Base-by-base conservation (phyloP, 2,888 invertebrate genomes). In the Smittia aterrima region DNA sequence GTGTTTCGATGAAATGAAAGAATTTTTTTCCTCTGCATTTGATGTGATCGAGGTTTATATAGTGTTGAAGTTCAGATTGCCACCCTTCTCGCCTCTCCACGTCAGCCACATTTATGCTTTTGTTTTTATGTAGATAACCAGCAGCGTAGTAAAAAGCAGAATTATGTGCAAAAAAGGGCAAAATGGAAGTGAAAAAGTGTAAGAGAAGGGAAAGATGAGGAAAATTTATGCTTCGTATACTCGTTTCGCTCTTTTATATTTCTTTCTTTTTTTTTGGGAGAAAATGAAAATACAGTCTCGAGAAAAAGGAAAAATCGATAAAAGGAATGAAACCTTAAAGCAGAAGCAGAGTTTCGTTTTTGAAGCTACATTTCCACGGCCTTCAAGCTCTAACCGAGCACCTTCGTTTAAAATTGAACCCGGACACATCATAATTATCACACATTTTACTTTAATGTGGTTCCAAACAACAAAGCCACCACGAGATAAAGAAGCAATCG, bases 151-250 rank as follows among this genome's bases (percentile, higher is more conserved):
- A 54, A 70, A 70, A 54, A 41, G 27, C 20, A 54, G 53, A 70
- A 70, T 70, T 70, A 70, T 70, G 70, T 70, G 70, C 68, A 70
- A 70, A 70, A 70, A 70, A 70, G 58, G 58, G 20, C 20, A 58
- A 20, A 58, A 20, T 18, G 20, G 20, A 58, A 58, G 58, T 20
- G 58, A 58, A 18, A 58, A 58, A 58, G 58, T 58, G 58, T 58
- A 58, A 58, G 22, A 20, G 58, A 9, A 58, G 58, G 20, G 16
- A 47, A 16, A 22, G 67, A 7, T 47, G 40, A 41, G 68, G 54
- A 54, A 68, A 68, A 53, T 47, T 68, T 68, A 47, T 68, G 47
- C 68, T 68, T 47, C n/a, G 47, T 68, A 68, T 41, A 68, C 22
- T 68, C 11, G 40, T 68, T 47, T 18, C 38, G 20, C 22, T 66